phyloP scores from a whole-genome alignment of 2,888 invertebrate genomes.

The Slavum lentiscoides region DNA sequence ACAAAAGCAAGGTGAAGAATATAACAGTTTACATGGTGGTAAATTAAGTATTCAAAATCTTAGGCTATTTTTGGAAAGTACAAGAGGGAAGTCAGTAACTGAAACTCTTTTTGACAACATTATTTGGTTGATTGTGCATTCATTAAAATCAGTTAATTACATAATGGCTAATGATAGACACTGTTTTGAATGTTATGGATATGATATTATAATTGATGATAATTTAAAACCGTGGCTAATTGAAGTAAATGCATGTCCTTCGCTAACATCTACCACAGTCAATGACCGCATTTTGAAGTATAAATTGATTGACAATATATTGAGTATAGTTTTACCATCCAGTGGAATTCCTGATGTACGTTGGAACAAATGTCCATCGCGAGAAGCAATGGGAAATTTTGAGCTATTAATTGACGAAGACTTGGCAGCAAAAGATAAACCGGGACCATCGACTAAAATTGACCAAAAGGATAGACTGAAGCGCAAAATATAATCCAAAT shows the following conservation, averaged over 20 bases:
- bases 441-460: conserved; percentile 38
- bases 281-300: conserved; percentile 92
- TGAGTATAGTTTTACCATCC: conserved; percentile 74
- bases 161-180: conserved; percentile 92
- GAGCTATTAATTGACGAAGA: conserved; percentile 61
- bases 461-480: conserved; percentile 45
- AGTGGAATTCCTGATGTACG: no score
- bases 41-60: conserved; percentile 93
- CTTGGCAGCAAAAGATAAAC: conserved; percentile 52
- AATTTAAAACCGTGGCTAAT: conserved; percentile 83
- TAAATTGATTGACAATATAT: conserved; percentile 88
- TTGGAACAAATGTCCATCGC: no score
- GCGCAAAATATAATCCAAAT: conserved; percentile 8
- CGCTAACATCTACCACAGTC: conserved; percentile 89
- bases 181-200: conserved; percentile 93
- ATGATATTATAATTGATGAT: conserved; percentile 72
- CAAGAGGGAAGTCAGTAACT: conserved; percentile 78
- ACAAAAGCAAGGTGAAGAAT: conserved; percentile 96
- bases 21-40: conserved; percentile 91
- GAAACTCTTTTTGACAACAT: conserved; percentile 87
- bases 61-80: conserved; percentile 85
- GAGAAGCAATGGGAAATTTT: no score
- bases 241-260: conserved; percentile 95
- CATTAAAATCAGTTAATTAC: conserved; percentile 87
- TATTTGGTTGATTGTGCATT: conserved; percentile 88